phyloP scores from a whole-genome alignment of 2,113 vertebrate species.

The Camelus dromedarius region DNA sequence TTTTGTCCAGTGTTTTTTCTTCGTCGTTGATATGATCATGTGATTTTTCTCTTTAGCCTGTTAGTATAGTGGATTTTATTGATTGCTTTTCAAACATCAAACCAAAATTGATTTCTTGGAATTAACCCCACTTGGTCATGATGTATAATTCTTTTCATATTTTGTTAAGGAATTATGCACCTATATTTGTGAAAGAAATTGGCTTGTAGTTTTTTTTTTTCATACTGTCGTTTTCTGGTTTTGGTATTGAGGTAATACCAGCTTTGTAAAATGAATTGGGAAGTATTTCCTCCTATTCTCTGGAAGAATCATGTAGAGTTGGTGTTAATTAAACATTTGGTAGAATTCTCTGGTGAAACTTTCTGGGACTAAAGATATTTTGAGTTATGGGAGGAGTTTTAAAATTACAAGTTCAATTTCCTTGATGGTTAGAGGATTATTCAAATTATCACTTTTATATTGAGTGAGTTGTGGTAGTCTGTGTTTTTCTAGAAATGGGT shows the following conservation, averaged over 20 bases:
- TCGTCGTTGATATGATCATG: no score
- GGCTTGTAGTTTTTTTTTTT: neutral
- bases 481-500: neutral
- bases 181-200: neutral
- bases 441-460: neutral
- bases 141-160: neutral
- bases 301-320: neutral
- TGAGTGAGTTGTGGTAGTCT: neutral
- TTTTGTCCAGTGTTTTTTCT: neutral
- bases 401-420: neutral
- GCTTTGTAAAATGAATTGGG: neutral
- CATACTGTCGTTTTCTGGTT: neutral
- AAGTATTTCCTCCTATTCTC: neutral
- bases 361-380: neutral
- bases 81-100: neutral
- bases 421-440: neutral
- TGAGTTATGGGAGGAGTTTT: neutral
- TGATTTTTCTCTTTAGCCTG: neutral
- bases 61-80: neutral
- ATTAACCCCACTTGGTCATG: neutral
- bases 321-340: neutral
- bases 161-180: neutral
- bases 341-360: slow-evolving; percentile 40
- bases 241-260: neutral
- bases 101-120: neutral